Conservation (phyloP, 2,797 vertebrate species). For the Sparus aurata region DNA sequence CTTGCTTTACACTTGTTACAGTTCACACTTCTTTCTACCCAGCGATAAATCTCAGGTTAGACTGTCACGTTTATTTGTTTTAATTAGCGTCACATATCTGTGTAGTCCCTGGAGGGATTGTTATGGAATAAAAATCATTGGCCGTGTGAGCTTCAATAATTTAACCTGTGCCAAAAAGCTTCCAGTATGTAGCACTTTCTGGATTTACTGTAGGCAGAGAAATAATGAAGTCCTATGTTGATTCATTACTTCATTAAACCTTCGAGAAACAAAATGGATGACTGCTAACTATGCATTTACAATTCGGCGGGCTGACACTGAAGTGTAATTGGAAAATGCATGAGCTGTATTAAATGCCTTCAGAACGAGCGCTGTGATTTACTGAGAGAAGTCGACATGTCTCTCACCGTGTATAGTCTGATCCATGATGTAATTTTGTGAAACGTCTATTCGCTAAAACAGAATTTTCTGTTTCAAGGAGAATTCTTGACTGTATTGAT, state of each 20-base stretch:
- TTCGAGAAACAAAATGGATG: conserved; percentile 53
- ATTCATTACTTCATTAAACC: conserved; percentile 64
- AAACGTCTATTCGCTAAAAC: conserved; percentile 66
- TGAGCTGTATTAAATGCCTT: conserved; percentile 36
- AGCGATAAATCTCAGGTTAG: neutral
- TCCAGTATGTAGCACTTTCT: conserved; percentile 8
- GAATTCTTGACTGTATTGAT: conserved; percentile 72
- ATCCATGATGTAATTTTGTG: conserved; percentile 74
- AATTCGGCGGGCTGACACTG: conserved; percentile 44
- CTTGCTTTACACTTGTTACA: neutral
- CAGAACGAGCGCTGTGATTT: conserved; percentile 44
- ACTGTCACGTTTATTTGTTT: conserved; percentile 25
- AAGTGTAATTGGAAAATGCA: conserved; percentile 59
- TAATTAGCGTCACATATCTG: conserved; percentile 26
- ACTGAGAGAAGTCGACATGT: conserved; percentile 31
- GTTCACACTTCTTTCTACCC: neutral
- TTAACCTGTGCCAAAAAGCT: conserved; percentile 56
- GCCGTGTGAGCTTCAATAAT: conserved; percentile 60
- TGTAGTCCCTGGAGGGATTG: conserved; percentile 1
- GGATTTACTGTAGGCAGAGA: conserved; percentile 41
- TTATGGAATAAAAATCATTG: conserved; percentile 28
- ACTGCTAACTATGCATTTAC: conserved; percentile 56
- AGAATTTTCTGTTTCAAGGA: conserved; percentile 69
- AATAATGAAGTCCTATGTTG: conserved; percentile 59
- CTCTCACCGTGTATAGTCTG: conserved; percentile 39